Conservation (phyloP, 2,113 vertebrate genomes). For the Hippocampus zosterae region DNA sequence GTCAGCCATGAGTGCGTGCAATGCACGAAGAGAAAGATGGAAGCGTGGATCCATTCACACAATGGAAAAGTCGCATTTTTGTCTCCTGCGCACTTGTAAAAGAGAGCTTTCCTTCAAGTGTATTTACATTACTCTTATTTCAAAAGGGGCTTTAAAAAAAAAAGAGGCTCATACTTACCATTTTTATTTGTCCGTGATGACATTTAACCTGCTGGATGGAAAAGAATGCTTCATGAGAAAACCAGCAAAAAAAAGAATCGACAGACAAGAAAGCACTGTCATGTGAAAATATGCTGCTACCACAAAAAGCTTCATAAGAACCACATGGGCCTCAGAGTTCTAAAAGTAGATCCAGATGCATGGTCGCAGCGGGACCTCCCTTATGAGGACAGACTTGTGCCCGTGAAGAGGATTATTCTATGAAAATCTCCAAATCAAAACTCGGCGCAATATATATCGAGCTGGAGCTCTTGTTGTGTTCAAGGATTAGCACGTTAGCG, state of each 20-base stretch:
- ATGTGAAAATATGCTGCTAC: conserved; percentile 22
- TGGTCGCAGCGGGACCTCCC: conserved; percentile 9
- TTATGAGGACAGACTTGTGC: background rate
- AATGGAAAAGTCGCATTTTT: no score
- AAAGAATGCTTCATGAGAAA: conserved; percentile 21
- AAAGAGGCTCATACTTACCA: conserved; percentile 34
- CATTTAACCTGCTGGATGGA: conserved; percentile 59
- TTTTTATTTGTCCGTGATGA: conserved; percentile 24
- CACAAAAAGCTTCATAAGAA: conserved; percentile 27
- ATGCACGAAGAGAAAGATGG: no score
- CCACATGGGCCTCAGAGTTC: conserved; percentile 11
- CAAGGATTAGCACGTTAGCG: conserved; percentile 15
- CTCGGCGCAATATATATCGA: conserved; percentile 1
- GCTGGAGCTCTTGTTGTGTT: conserved; percentile 11
- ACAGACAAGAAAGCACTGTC: background rate
- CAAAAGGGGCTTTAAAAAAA: background rate
- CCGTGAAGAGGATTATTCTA: background rate
- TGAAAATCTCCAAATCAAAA: conserved; percentile 18
- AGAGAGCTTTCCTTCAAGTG: background rate
- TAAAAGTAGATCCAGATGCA: conserved; percentile 24
- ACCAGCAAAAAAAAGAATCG: background rate
- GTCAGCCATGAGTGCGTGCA: no score
- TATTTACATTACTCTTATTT: background rate
- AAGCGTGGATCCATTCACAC: no score
- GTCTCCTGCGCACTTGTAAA: background rate